A percentile compares a stretch with the other conserved stretches of the same genome.
Evolutionary conservation across 2,797 vertebrate species (phyloP).

Genomic region (Chelonia mydas): DNA sequence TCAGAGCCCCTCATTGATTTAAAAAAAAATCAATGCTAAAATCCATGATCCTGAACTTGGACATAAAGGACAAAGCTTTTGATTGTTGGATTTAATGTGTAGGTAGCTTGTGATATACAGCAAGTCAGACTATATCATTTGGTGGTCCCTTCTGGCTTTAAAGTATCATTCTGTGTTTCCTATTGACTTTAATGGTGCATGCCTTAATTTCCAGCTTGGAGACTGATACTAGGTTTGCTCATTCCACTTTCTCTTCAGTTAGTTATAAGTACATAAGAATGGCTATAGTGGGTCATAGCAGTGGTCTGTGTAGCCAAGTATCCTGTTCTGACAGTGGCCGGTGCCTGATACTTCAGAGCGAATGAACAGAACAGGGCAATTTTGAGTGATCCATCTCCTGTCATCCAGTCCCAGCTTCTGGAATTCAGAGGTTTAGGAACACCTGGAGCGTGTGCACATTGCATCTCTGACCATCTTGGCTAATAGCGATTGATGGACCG

Average conservation of each 20-base stretch:
- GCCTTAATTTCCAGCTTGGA: neutral
- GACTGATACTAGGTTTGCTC: neutral
- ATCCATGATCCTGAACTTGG: no score
- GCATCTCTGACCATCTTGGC: neutral
- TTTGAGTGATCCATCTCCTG: no score
- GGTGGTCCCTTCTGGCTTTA: neutral
- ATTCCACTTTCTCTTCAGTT: neutral
- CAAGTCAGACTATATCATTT: neutral
- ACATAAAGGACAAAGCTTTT: neutral
- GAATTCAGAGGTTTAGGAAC: no score
- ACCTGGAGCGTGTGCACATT: neutral
- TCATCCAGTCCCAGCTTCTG: no score
- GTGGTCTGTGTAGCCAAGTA: neutral
- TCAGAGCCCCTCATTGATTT: neutral
- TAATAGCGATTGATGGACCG: neutral
- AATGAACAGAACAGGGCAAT: no score
- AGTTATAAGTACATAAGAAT: neutral
- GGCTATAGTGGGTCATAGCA: neutral
- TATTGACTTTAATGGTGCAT: neutral
- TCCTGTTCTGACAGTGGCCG: neutral
- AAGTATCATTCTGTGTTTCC: neutral
- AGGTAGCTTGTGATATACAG: neutral
- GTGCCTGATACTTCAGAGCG: no score
- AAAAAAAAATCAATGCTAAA: neutral
- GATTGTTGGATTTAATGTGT: neutral